Evolutionary conservation across 1,140 invertebrate species (phyloP), one percentile per base, ranked within the genome.

Genomic region (Phthorimaea operculella): DNA sequence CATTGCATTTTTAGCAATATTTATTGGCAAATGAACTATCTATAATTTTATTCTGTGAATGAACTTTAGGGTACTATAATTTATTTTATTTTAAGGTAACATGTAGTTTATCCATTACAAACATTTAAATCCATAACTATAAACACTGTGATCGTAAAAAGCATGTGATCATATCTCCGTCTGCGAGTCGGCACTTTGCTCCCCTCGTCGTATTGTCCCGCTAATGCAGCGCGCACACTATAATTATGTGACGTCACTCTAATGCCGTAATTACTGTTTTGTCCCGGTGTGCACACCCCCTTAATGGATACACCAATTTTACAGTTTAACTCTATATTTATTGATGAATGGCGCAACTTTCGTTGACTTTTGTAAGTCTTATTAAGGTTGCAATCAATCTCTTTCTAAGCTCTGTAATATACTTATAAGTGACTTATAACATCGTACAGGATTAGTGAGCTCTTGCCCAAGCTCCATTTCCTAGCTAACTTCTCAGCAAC

Each of bases 221-320:
- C 71, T 80, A 80, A 79, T 80, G 74, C 73, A 76, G 72, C 57
- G 72, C 57, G 61, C 60, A 62, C 60, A 54, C 71, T 72, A 65
- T 76, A 70, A 80, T 82, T 82, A 77, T 70, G 68, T 69, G 68
- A 72, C 72, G 70, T 70, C 66, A 77, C 62, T 66, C 66, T 72
- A 77, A 77, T 69, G 66, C 52, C 57, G 59, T 83, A 78, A 79
- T 83, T 79, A 72, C 60, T 68, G 63, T 79, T 79, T 77, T 66
- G 67, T 64, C 58, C 60, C 52, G 21, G 62, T 62, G 62, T 62
- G 56, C 59, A 62, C 63, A 49, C 62, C 59, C 60, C 55, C 53
- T 62, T 70, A 68, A 70, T 70, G 65, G 65, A 63, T 70, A 68
- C 54, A 53, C 60, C 60, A 45, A 64, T 69, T 72, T 69, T 28